Evolutionary conservation across 1,140 invertebrate genomes (phyloP).

Genomic region (Sminthurides bifidus): DNA sequence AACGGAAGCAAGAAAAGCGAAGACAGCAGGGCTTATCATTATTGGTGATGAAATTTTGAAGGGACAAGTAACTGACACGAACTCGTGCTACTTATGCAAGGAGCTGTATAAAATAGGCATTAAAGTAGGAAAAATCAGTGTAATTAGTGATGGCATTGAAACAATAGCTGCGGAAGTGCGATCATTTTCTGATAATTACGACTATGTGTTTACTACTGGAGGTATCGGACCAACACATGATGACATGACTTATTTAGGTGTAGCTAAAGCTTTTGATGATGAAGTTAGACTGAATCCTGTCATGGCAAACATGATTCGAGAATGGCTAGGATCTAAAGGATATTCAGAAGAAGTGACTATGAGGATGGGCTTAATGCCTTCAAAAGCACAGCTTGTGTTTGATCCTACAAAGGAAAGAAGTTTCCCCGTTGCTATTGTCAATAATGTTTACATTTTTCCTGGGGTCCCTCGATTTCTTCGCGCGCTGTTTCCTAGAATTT

Average conservation of each 20-base stretch:
- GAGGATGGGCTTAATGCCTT: slow-evolving; percentile 43
- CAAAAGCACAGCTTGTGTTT: slow-evolving; percentile 33
- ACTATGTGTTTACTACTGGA: slow-evolving; percentile 62
- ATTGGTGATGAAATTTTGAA: slow-evolving; percentile 80
- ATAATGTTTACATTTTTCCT: slow-evolving; percentile 67
- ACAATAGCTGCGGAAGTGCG: slow-evolving; percentile 56
- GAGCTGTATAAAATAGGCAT: slow-evolving; percentile 53
- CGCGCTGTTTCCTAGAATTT: slow-evolving; percentile 30
- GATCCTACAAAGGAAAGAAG: slow-evolving; percentile 28
- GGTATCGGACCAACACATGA: slow-evolving; percentile 77
- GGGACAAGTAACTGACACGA: slow-evolving; percentile 55
- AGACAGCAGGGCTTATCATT: slow-evolving; percentile 45
- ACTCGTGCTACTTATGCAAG: slow-evolving; percentile 56
- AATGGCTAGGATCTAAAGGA: slow-evolving; percentile 21
- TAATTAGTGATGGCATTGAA: slow-evolving; percentile 56
- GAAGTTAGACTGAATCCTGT: slow-evolving; percentile 45
- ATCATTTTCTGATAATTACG: slow-evolving; percentile 47
- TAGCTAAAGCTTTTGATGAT: slow-evolving; percentile 58
- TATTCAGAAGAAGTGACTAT: slow-evolving; percentile 24
- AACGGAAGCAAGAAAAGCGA: background rate
- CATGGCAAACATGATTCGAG: slow-evolving; percentile 45
- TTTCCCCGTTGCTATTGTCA: slow-evolving; percentile 54
- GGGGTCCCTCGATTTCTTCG: slow-evolving; percentile 40
- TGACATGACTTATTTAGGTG: slow-evolving; percentile 67
- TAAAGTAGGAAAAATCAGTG: slow-evolving; percentile 53